A percentile compares a stretch with the other conserved stretches of the same genome.
phyloP scores from a whole-genome alignment of 2,113 vertebrate species.

The Pogonocichla stellata region DNA sequence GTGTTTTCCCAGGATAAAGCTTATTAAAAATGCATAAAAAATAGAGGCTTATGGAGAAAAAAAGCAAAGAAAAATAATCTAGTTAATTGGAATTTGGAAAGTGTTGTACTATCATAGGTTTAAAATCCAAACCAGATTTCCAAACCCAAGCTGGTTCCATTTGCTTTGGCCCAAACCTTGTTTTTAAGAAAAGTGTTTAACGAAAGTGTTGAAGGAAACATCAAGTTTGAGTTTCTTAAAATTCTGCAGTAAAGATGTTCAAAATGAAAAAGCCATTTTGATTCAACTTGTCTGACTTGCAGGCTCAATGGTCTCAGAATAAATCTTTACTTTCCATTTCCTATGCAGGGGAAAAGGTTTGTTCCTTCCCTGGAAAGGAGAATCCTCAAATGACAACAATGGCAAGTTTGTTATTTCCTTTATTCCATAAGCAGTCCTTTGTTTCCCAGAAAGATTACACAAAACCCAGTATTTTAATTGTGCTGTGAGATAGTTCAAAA shows the following conservation, averaged over 20 bases:
- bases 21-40: constrained; percentile 61
- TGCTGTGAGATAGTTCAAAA: background rate
- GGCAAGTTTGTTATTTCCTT: background rate
- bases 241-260: background rate
- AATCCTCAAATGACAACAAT: rapidly evolving
- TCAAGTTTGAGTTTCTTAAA: background rate
- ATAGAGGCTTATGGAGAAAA: constrained; percentile 26
- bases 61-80: background rate
- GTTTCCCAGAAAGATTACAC: background rate
- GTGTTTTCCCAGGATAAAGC: constrained; percentile 61
- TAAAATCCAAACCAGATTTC: constrained; percentile 18
- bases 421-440: background rate
- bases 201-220: background rate
- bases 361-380: background rate
- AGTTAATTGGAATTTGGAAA: constrained; percentile 47
- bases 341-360: background rate
- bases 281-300: background rate
- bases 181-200: constrained; percentile 19
- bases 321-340: background rate
- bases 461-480: background rate
- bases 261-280: constrained; percentile 9
- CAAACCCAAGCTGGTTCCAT: constrained; percentile 14
- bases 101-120: background rate
- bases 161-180: constrained; percentile 13
- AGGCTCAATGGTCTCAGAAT: background rate